Base-by-base conservation (phyloP, 2,888 invertebrate species). In the Ochropleura plecta region DNA sequence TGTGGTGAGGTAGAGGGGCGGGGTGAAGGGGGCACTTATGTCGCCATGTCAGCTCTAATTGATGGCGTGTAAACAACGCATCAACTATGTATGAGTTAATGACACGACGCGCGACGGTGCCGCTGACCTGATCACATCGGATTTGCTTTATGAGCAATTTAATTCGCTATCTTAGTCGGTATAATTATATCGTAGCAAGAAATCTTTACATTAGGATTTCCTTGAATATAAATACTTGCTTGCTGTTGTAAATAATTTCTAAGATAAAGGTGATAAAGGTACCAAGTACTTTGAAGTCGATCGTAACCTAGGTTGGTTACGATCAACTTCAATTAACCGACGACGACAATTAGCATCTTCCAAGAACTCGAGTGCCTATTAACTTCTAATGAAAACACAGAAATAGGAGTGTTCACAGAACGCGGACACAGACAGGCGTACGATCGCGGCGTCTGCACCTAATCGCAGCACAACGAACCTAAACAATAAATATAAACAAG, bases 401-500 rank as follows among this genome's bases (percentile, higher is more conserved):
- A 57, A 3, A 16, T 30, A 59, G 57, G 30, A 59, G 12, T 57
- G 49, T 44, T 42, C 51, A 40, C 83, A 70, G 74, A 70, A 71
- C 62, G 83, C 57, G 40, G 59, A 49, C 60, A 30, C 65, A 20
- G 62, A 30, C 65, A 20, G 62, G 62, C 81, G 64, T 77, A 77
- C 63, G 81, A 73, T 62, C 53, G 48, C 69, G 60, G 57, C 63
- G 76, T 79, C 71, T 73, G 74, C 79, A 44, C 78, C 72, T 83
- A 82, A 85, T 85, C 75, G 81, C 68, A 68, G 70, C 60, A 74
- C 81, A 73, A 79, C 76, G 75, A 83, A 67, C 70, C 78, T 84
- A 86, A 86, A 87, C 88, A 83, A 87, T 88, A 87, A 84, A 87
- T 83, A 87, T 87, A 87, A 84, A 86, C 85, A 87, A 83, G 10